Conservation (phyloP, 1,140 invertebrate species). For the Asbolus verrucosus region DNA sequence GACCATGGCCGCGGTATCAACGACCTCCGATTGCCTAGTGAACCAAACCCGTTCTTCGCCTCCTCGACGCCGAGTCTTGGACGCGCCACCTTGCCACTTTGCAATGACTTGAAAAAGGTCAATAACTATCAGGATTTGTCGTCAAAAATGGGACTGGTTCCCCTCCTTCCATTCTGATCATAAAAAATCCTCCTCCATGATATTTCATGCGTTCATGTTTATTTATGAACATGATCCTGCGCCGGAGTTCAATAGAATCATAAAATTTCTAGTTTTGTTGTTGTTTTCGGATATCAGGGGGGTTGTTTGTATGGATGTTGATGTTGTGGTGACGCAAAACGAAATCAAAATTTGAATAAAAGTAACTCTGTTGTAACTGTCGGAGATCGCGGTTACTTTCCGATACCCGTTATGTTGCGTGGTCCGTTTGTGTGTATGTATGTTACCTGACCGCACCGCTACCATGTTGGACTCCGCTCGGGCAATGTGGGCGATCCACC, state of each 20-base stretch:
- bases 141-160: not conserved
- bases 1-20: conserved; percentile 64
- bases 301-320: too few relatives aligned
- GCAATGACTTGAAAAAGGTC: too few relatives aligned
- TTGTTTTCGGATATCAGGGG: too few relatives aligned
- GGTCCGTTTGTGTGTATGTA: conserved; percentile 46
- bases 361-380: conserved; percentile 48
- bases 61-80: not conserved
- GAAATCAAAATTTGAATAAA: conserved; percentile 51
- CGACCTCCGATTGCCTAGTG: conserved; percentile 65
- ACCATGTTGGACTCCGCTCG: conserved; percentile 5
- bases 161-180: too few relatives aligned
- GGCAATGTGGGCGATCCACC: conserved; percentile 11
- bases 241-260: too few relatives aligned
- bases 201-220: too few relatives aligned
- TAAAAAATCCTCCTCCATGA: too few relatives aligned
- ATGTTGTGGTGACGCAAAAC: too few relatives aligned
- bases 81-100: too few relatives aligned
- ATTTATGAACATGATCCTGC: too few relatives aligned
- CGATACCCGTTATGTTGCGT: conserved; percentile 48
- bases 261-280: too few relatives aligned
- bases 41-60: conserved; percentile 63
- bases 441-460: conserved; percentile 50
- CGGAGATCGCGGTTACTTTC: conserved; percentile 51
- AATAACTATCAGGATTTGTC: not conserved